Evolutionary conservation across 2,888 invertebrate genomes (phyloP).

Genomic region (Smittia sp.): DNA sequence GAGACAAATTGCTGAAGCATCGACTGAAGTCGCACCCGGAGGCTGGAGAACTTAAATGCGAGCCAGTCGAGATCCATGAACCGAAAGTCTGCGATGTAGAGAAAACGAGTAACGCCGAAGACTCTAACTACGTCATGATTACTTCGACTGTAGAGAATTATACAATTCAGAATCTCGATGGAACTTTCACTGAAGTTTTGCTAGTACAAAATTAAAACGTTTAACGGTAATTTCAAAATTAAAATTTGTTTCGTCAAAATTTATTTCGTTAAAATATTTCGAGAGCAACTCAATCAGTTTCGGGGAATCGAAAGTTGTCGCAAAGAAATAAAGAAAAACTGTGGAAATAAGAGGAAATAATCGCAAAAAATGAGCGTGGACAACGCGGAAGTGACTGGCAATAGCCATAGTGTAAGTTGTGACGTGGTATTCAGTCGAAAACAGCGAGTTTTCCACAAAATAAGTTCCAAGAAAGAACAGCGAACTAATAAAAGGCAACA

Average conservation of each 20-base stretch:
- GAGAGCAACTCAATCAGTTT: too few species aligned
- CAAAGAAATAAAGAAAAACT: background rate
- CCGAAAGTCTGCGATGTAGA: background rate
- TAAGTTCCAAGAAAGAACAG: slow-evolving; percentile 42
- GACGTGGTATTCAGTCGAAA: slow-evolving; percentile 8
- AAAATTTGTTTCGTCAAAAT: too few species aligned
- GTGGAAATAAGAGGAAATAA: slow-evolving; percentile 16
- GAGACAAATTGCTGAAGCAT: slow-evolving; percentile 42
- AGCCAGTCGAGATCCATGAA: background rate
- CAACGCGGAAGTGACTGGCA: slow-evolving; percentile 60
- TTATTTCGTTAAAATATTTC: too few species aligned
- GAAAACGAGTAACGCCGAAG: background rate
- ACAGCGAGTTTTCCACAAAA: slow-evolving; percentile 33
- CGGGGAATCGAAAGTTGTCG: too few species aligned
- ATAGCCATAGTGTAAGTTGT: slow-evolving; percentile 61
- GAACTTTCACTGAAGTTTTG: too few species aligned
- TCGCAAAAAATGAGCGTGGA: slow-evolving; percentile 62
- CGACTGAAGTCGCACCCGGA: background rate
- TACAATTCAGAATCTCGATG: too few species aligned
- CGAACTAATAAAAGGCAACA: slow-evolving; percentile 34
- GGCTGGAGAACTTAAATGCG: background rate
- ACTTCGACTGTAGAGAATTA: too few species aligned
- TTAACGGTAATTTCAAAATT: too few species aligned
- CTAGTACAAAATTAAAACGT: too few species aligned
- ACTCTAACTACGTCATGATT: too few species aligned